Evolutionary conservation across 2,113 vertebrate species (phyloP), one percentile per base, ranked within the genome.

Genomic region (Rhineura floridana): DNA sequence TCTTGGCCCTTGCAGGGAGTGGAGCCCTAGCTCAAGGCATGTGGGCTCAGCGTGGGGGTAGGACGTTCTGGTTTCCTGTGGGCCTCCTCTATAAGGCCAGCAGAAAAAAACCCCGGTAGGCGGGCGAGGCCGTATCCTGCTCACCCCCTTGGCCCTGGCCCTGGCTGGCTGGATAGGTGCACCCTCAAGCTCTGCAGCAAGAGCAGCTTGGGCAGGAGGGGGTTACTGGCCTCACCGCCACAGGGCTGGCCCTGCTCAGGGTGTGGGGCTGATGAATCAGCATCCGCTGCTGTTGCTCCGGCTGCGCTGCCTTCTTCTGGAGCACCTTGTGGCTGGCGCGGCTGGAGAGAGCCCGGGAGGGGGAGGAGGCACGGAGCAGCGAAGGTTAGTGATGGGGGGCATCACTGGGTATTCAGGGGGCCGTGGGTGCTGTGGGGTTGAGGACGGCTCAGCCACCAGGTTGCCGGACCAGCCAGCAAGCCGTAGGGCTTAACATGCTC

Each of bases 81-180:
- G 15, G 12, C 6, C 36, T 23, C 36, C n/a, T 19, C 70, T 3
- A 12, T 15, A 33, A 33, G 65, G 30, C 50, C 44, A 50, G 19
- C 19, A 2, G 46, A n/a, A n/a, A n/a, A n/a, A n/a, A n/a, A n/a
- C 46, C 4, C 70, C 0, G 15, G 17, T 21, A 3, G 55, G 55
- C 15, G 55, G 4, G 55, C 1, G 11, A 10, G 36, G 1, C 5
- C 1, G 55, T 19, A 1, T 25, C 42, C 4, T 12, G 28, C 59
- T 3, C 0, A 36, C 52, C n/a, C 6, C n/a, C n/a, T n/a, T n/a
- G n/a, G n/a, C n/a, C n/a, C n/a, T n/a, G n/a, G n/a, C n/a, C 5
- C 3, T 30, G 1, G 7, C 12, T 21, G 10, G 15, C 25, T 17
- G 42, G 0, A 0, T 2, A 17, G 1, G 19, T 48, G 8, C n/a